phyloP scores from a whole-genome alignment of 2,113 vertebrate genomes.

The Ovibos moschatus region DNA sequence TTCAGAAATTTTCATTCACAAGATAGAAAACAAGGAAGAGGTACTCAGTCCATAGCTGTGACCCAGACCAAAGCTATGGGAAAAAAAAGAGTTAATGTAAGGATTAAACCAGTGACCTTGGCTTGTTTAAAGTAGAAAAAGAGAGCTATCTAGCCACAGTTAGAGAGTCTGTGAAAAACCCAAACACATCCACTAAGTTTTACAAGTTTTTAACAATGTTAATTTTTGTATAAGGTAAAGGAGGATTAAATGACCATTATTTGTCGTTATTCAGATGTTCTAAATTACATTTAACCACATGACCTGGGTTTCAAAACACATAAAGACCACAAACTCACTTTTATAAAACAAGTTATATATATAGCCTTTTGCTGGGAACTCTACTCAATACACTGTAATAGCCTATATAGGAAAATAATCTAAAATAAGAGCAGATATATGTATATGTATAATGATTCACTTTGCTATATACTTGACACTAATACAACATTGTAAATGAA shows the following conservation, averaged over 20 bases:
- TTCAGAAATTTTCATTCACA: constrained; percentile 1
- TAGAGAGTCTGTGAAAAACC: background rate
- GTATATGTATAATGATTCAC: background rate
- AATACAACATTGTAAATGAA: background rate
- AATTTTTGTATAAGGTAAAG: constrained; percentile 6
- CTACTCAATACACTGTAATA: background rate
- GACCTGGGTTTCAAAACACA: background rate
- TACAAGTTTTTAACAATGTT: background rate
- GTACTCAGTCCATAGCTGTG: background rate
- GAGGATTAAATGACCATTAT: background rate
- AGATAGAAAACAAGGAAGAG: background rate
- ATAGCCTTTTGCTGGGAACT: background rate
- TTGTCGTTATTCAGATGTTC: background rate
- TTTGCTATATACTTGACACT: background rate
- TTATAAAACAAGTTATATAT: background rate
- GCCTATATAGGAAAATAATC: background rate
- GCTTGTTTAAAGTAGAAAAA: background rate
- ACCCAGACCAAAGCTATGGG: background rate
- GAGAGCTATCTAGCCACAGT: background rate
- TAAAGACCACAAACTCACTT: background rate
- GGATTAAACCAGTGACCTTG: background rate
- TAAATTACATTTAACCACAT: background rate
- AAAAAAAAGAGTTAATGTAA: background rate
- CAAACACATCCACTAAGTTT: background rate
- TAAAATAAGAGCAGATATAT: background rate